phyloP scores from a whole-genome alignment of 2,888 invertebrate species.

The Lagria hirta region DNA sequence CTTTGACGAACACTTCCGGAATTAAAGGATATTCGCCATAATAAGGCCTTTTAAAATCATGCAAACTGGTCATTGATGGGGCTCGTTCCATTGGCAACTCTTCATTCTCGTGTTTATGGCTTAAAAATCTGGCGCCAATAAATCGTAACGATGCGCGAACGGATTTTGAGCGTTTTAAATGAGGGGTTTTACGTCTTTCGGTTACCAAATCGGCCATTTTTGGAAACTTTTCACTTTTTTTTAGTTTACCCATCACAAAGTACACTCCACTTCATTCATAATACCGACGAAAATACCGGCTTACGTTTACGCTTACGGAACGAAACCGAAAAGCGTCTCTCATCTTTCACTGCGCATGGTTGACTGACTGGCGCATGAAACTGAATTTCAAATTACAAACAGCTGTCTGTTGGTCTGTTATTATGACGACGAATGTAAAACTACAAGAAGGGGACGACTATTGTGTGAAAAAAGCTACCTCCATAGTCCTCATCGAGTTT shows the following conservation, averaged over 20 bases:
- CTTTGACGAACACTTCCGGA: constrained; percentile 14
- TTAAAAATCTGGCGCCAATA: constrained; percentile 63
- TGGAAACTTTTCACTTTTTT: constrained; percentile 29
- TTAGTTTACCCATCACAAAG: constrained; percentile 47
- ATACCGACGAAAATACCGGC: too few relatives aligned
- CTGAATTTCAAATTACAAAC: constrained; percentile 28
- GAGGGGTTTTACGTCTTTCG: constrained; percentile 46
- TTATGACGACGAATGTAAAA: constrained; percentile 15
- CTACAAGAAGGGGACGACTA: constrained; percentile 21
- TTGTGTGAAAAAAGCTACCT: constrained; percentile 16
- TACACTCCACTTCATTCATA: constrained; percentile 1
- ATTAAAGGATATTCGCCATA: constrained; percentile 10
- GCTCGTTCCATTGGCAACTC: constrained; percentile 39
- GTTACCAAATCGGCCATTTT: constrained; percentile 49
- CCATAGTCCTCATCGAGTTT: too few relatives aligned
- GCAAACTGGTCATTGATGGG: constrained; percentile 42
- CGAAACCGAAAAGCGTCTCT: constrained; percentile 24
- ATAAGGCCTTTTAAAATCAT: constrained; percentile 33
- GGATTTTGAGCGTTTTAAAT: constrained; percentile 65
- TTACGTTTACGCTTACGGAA: neutral
- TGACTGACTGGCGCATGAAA: too few relatives aligned
- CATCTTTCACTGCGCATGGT: constrained; percentile 25
- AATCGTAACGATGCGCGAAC: constrained; percentile 70
- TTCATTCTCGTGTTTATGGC: constrained; percentile 32
- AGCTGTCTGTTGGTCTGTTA: constrained; percentile 23